A percentile compares a stretch with the other conserved stretches of the same genome.
These are phyloP conservation scores for Speoplatyrhinus poulsoni DNA, from an alignment of 2,113 vertebrate genomes.

Conservation along the genomic window DNA sequence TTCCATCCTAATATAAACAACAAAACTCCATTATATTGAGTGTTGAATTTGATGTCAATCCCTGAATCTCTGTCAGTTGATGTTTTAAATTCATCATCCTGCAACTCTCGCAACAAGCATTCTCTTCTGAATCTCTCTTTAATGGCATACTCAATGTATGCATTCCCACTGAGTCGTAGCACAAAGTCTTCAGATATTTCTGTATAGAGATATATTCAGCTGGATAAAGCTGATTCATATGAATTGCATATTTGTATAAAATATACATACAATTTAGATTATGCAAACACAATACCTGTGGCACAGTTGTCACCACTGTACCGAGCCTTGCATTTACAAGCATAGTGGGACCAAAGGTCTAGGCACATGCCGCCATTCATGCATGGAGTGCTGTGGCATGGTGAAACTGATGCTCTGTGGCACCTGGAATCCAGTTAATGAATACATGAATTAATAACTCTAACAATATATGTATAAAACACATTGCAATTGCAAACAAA, in stretches of 20 bases:
- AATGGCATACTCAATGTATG: conserved; percentile 71
- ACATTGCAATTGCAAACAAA: background rate
- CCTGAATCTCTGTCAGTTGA: conserved; percentile 15
- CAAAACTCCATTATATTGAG: conserved; percentile 60
- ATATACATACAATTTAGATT: background rate
- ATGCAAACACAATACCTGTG: conserved; percentile 53
- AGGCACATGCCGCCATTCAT: conserved; percentile 70
- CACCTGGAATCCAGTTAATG: conserved; percentile 60
- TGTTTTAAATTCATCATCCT: conserved; percentile 19
- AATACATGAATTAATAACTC: background rate
- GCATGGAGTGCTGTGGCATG: conserved; percentile 65
- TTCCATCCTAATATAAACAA: conserved; percentile 52
- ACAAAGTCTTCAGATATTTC: conserved; percentile 68
- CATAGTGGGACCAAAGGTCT: conserved; percentile 74
- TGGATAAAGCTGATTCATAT: background rate
- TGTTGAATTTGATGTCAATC: conserved; percentile 71
- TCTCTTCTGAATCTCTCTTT: conserved; percentile 76
- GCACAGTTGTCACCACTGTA: conserved; percentile 73
- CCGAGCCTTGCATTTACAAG: conserved; percentile 70
- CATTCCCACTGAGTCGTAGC: conserved; percentile 56
- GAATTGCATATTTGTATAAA: background rate
- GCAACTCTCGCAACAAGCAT: conserved; percentile 49
- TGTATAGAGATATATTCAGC: conserved; percentile 31
- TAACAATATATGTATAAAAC: background rate
- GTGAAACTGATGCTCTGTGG: conserved; percentile 49